A percentile compares a stretch with the other conserved stretches of the same genome.
These are phyloP conservation scores for Hartigia nigra DNA, from an alignment of 2,888 invertebrate genomes.

Conservation along the genomic window DNA sequence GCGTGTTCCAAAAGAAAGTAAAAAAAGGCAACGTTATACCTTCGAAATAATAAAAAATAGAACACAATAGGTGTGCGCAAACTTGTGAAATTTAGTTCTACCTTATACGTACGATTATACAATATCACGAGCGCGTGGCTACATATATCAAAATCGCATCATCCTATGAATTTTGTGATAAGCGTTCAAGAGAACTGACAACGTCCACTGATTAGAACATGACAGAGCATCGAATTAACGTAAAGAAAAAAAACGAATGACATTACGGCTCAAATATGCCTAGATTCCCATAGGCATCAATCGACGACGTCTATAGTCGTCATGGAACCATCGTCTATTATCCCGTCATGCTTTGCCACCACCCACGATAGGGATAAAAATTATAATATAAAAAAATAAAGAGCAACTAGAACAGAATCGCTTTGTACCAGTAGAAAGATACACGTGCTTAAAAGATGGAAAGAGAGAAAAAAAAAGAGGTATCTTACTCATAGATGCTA, in stretches of 20 bases:
- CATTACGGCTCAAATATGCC: background rate
- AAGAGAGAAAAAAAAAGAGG: background rate
- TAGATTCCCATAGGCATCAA: background rate
- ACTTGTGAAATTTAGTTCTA: background rate
- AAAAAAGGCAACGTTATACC: background rate
- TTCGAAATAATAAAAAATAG: background rate
- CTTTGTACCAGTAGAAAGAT: background rate
- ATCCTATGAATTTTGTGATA: background rate
- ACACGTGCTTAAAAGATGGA: background rate
- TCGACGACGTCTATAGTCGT: background rate
- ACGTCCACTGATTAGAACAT: background rate
- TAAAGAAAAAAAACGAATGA: background rate
- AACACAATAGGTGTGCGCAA: background rate
- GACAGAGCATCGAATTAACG: background rate
- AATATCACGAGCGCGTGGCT: background rate
- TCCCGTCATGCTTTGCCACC: conserved; percentile 35
- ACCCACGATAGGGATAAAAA: conserved; percentile 19
- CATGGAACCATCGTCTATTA: background rate
- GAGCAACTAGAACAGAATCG: background rate
- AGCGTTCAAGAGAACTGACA: background rate
- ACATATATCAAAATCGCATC: background rate
- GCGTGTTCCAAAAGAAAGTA: background rate
- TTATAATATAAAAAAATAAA: background rate
- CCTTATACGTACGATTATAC: background rate
- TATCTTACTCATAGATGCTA: conserved; percentile 6